Evolutionary conservation across 2,113 vertebrate species (phyloP), one percentile per base, ranked within the genome.

Genomic region (Xiphorhynchus elegans): DNA sequence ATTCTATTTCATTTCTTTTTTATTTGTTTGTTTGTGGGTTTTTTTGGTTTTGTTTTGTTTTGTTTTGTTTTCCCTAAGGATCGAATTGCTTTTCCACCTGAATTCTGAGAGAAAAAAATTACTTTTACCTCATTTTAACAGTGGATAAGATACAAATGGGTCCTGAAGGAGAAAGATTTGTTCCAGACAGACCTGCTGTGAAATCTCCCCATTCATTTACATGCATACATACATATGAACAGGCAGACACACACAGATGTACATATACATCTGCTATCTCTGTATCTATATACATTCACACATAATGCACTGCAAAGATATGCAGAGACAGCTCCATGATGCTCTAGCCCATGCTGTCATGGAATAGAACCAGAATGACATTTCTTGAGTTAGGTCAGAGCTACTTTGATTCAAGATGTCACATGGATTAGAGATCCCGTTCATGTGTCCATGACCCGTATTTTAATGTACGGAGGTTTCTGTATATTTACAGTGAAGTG

Each of bases 31-130:
- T 40, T 40, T 40, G 40, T 40, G 40, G 40, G 13, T 42, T 42
- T 15, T 14, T 42, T 42, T 42, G 40, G 40, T 42, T 42, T 42
- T 14, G 13, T 42, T 42, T 42, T 42, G 5, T 40, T 40, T 40
- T 40, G 47, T 2, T 53, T 50, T 40, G 21, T 37, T 12, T 0
- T 0, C 18, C 10, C 5, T 18, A 8, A 84, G n/a, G 33, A 39
- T 8, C 17, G 20, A 67, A 67, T 72, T 60, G 11, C 10, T 80
- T 26, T 63, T 91, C 60, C 47, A 55, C 46, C 28, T 25, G 24
- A 82, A 91, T 89, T 75, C 66, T 64, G 56, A 55, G 42, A 49
- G 60, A 9, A 58, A 58, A 52, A 25, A 12, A 47, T 40, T 4
- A 42, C 11, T 77, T 89, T 63, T 55, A 12, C 67, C 16, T 78